Evolutionary conservation across 2,113 vertebrate species (phyloP).

Genomic region (Capricornis sumatraensis): DNA sequence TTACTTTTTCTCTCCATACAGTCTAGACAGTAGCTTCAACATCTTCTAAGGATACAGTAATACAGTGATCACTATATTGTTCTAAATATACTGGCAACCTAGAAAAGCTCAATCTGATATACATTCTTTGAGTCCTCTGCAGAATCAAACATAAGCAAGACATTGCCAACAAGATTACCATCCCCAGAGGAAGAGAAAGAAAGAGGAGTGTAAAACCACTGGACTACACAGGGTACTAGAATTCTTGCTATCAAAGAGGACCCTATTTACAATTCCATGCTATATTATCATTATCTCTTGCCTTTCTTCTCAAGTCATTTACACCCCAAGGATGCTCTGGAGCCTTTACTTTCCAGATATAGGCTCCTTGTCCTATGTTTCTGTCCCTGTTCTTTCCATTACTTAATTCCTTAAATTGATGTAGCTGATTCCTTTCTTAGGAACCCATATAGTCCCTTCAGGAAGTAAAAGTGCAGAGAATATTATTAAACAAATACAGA

Average conservation of each 20-base stretch:
- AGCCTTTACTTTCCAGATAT: background rate
- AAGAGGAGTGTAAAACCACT: background rate
- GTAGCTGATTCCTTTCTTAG: background rate
- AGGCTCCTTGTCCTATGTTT: background rate
- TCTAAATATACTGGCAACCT: background rate
- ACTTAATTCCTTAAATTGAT: background rate
- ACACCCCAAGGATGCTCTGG: rapidly evolving
- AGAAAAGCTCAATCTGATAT: background rate
- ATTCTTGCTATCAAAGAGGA: background rate
- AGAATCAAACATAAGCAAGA: background rate
- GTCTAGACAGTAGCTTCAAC: background rate
- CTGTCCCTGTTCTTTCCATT: background rate
- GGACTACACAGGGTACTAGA: background rate
- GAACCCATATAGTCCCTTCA: background rate
- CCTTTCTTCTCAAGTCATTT: background rate
- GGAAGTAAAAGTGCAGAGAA: background rate
- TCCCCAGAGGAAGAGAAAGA: background rate
- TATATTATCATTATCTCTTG: background rate
- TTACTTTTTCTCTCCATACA: background rate
- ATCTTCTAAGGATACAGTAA: background rate
- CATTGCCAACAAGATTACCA: background rate
- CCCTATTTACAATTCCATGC: background rate
- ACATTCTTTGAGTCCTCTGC: background rate
- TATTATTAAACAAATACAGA: background rate
- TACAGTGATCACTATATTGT: background rate